Percentiles rank a stretch among this genome's conserved stretches.
Evolutionary conservation across 2,888 invertebrate species (phyloP).

Genomic region (Amblyjoppa proteus): DNA sequence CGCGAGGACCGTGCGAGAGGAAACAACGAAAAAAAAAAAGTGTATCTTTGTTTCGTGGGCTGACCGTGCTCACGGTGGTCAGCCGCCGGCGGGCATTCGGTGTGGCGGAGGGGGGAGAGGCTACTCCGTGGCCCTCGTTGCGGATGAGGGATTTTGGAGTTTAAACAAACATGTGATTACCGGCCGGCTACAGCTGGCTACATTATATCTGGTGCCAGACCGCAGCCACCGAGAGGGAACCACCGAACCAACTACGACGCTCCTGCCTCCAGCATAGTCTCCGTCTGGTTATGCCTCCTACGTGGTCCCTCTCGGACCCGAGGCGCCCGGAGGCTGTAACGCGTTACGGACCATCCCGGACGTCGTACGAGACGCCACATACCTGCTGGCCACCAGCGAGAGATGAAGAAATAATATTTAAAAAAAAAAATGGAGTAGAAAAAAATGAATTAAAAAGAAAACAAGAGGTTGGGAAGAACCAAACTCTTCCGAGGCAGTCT

Average conservation of each 20-base stretch:
- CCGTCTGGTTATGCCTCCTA: slow-evolving; percentile 25
- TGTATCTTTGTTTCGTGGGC: slow-evolving; percentile 79
- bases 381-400: slow-evolving; percentile 36
- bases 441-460: neutral
- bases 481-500: neutral
- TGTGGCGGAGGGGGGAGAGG: slow-evolving; percentile 74
- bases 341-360: slow-evolving; percentile 49
- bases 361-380: slow-evolving; percentile 7
- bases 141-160: slow-evolving; percentile 84
- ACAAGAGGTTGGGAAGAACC: slow-evolving; percentile 11
- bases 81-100: slow-evolving; percentile 76
- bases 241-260: slow-evolving; percentile 17
- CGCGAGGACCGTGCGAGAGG: slow-evolving; percentile 58
- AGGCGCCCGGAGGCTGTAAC: slow-evolving; percentile 34
- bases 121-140: slow-evolving; percentile 70
- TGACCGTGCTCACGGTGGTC: slow-evolving; percentile 80
- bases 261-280: neutral
- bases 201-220: slow-evolving; percentile 80
- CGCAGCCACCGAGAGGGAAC: slow-evolving; percentile 32
- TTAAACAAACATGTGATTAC: slow-evolving; percentile 85
- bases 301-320: slow-evolving; percentile 1
- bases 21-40: slow-evolving; percentile 70
- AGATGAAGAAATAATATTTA: slow-evolving; percentile 62
- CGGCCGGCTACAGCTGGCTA: slow-evolving; percentile 84
- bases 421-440: neutral